phyloP scores from a whole-genome alignment of 1,140 invertebrate species.

The Lepidurus apus region DNA sequence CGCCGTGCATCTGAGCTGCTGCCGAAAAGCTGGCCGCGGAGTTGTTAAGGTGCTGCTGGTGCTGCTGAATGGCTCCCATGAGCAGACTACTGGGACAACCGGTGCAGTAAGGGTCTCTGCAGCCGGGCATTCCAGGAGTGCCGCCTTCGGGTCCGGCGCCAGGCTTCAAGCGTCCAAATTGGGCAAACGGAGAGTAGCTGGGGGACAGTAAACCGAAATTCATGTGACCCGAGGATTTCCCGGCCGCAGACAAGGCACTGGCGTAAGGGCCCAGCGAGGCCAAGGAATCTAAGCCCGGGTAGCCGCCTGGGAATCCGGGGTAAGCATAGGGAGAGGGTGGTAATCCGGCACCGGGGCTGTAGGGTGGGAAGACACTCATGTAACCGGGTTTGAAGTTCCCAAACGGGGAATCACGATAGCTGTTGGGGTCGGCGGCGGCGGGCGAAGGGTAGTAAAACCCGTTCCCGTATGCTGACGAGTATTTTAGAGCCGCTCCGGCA shows the following conservation, averaged over 20 bases:
- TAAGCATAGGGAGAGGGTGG: constrained; percentile 15
- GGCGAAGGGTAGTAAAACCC: neutral
- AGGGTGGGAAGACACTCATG: constrained; percentile 23
- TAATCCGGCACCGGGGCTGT: constrained; percentile 19
- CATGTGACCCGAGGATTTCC: constrained; percentile 13
- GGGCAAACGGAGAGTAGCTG: constrained; percentile 41
- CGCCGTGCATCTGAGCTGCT: constrained; percentile 40
- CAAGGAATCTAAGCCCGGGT: neutral
- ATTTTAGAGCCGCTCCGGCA: neutral
- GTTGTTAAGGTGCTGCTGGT: constrained; percentile 43
- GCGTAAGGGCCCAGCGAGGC: constrained; percentile 27
- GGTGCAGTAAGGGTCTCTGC: constrained; percentile 91
- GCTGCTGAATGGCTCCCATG: constrained; percentile 37
- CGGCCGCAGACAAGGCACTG: constrained; percentile 29
- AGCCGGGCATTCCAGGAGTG: constrained; percentile 46
- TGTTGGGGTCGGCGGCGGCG: neutral
- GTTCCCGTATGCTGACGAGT: neutral
- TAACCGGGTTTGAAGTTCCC: constrained; percentile 9
- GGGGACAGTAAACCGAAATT: neutral
- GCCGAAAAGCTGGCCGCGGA: constrained; percentile 28
- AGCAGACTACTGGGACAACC: constrained; percentile 61
- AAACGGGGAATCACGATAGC: constrained; percentile 2
- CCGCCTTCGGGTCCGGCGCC: neutral
- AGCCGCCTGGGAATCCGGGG: neutral
- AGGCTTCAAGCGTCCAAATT: constrained; percentile 45